These are phyloP conservation scores for Holothuria glaberrima DNA, from an alignment of 35 echinoderm and acorn worm species.

Conservation along the genomic window DNA sequence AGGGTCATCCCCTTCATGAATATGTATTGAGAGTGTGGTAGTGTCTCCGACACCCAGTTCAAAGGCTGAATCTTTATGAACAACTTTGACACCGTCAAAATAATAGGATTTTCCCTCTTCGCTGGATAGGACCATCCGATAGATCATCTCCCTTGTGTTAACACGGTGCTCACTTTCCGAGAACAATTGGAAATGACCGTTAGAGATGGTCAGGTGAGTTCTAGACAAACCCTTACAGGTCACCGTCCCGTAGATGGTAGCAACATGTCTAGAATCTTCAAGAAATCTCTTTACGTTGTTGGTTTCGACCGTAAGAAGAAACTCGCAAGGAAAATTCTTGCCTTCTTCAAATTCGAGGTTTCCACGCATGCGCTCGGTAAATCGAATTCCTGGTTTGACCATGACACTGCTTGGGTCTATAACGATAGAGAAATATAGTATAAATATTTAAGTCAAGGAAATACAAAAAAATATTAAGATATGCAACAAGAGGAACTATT, in stretches of 20 bases:
- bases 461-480: too few relatives aligned
- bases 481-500: too few relatives aligned
- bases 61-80: conserved; percentile 70
- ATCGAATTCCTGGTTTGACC: conserved; percentile 78
- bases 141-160: conserved; percentile 75
- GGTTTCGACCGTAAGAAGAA: conserved; percentile 73
- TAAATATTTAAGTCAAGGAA: too few relatives aligned
- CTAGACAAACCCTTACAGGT: conserved; percentile 66
- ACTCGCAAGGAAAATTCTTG: conserved; percentile 34
- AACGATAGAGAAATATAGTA: too few relatives aligned
- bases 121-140: conserved; percentile 67
- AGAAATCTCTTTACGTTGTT: conserved; percentile 70
- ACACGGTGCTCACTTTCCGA: conserved; percentile 61
- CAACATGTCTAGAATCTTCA: conserved; percentile 53
- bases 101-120: conserved; percentile 58
- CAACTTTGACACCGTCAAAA: conserved; percentile 69
- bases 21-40: conserved; percentile 50
- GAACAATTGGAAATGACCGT: conserved; percentile 73
- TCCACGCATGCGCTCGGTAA: conserved; percentile 70
- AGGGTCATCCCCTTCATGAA: conserved; percentile 43
- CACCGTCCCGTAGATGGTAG: conserved; percentile 69
- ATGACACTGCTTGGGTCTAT: conserved; percentile 56
- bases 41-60: conserved; percentile 65
- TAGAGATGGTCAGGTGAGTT: conserved; percentile 62
- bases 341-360: conserved; percentile 41